Evolutionary conservation across 1,140 invertebrate genomes (phyloP), one percentile per base, ranked within the genome.

Genomic region (Proales similis): DNA sequence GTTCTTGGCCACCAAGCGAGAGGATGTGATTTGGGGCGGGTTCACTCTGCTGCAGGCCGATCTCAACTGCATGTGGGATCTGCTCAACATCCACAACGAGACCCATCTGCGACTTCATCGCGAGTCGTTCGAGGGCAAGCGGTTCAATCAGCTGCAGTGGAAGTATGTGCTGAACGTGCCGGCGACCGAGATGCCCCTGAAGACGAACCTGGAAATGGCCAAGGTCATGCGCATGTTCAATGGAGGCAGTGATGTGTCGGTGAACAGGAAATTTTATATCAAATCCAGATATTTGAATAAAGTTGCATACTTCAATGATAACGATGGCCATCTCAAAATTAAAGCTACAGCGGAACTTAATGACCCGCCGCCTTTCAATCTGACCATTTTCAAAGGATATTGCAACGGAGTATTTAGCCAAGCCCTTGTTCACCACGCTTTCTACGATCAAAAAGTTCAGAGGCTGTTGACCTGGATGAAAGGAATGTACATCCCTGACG

Each of bases 1-100:
- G 0, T 70, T 70, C 36, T 29, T 73, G 11, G 66, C 60, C 3
- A 63, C 66, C 1, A 68, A 63, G 48, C 32, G 43, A n/a, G 69
- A 67, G 27, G 63, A 67, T 38, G 64, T 73, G 12, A 49, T 67
- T 14, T 70, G 68, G 24, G 66, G 63, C 3, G 48, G 64, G 64
- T 67, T 64, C 48, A 60, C 64, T 4, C 39, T 66, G 39, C 47
- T 70, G 11, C 45, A 65, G 22, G 70, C 70, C 1, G 70, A 71
- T 46, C 39, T 72, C 1, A 70, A 67, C 39, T 71, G 70, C 60
- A 66, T 73, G 68, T 24, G 48, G 30, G 70, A 71, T 33, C 53
- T 70, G 4, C 12, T 66, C 1, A 47, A 38, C 33, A 38, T 53
- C 7, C 6, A 53, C 9, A 53, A 33, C 4, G 6, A 39, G 22